A percentile compares a stretch with the other conserved stretches of the same genome.
Evolutionary conservation across 2,888 invertebrate species (phyloP).

Genomic region (Pristionchus mayeri): DNA sequence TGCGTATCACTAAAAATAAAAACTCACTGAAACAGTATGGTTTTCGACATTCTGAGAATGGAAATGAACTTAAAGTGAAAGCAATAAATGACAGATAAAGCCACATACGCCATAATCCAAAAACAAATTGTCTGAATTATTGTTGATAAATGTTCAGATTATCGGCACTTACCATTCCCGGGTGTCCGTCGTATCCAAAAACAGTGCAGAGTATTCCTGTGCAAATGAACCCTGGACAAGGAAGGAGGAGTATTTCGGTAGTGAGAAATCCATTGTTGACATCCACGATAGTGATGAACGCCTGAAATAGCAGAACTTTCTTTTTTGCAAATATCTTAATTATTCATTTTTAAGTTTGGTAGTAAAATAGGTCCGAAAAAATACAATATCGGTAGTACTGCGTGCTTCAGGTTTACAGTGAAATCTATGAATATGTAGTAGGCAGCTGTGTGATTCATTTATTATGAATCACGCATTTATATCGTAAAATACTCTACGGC

Average conservation of each 20-base stretch:
- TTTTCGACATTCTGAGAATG: background rate
- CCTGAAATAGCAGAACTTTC: too few species aligned
- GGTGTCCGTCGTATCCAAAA: background rate
- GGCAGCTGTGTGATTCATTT: too few species aligned
- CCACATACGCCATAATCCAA: background rate
- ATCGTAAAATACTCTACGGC: too few species aligned
- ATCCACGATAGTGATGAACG: background rate
- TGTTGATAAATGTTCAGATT: too few species aligned
- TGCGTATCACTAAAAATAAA: too few species aligned
- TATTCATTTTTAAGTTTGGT: background rate
- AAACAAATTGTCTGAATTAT: background rate
- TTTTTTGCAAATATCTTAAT: too few species aligned
- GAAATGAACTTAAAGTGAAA: background rate
- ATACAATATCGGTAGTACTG: too few species aligned
- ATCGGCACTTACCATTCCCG: background rate
- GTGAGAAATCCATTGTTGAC: background rate
- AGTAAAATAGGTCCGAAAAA: too few species aligned
- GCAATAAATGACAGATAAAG: background rate
- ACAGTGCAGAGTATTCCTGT: background rate
- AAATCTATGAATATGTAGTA: too few species aligned
- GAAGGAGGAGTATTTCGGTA: background rate
- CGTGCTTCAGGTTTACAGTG: too few species aligned
- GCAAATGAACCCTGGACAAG: background rate
- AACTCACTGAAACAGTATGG: background rate
- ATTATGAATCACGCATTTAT: too few species aligned